Conservation (phyloP, 2,113 vertebrate species). For the Diadophis punctatus region DNA sequence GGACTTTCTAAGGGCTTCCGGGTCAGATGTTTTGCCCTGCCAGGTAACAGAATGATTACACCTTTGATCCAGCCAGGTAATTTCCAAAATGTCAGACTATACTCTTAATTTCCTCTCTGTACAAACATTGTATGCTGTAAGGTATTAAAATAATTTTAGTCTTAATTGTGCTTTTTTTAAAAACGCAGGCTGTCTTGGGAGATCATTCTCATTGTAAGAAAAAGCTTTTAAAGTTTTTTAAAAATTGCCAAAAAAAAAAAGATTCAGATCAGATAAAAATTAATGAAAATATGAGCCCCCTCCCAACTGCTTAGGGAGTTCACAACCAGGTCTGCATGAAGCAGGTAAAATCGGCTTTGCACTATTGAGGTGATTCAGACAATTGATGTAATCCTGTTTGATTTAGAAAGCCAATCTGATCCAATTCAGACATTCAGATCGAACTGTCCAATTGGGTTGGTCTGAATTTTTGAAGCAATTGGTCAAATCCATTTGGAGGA, state of each 20-base stretch:
- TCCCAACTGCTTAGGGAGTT: not conserved
- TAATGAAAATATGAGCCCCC: too few species aligned
- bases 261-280: too few species aligned
- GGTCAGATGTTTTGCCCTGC: not conserved
- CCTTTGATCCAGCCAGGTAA: not conserved
- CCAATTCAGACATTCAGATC: not conserved
- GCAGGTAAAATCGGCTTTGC: not conserved
- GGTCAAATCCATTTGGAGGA: not conserved
- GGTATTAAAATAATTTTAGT: not conserved
- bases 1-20: not conserved
- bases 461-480: not conserved
- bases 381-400: not conserved
- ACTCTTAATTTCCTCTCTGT: not conserved
- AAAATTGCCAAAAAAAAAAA: not conserved
- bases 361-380: not conserved
- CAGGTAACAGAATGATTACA: not conserved
- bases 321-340: not conserved
- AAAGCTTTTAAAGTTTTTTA: not conserved
- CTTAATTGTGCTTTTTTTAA: not conserved
- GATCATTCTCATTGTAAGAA: not conserved
- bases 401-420: not conserved
- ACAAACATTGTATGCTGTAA: not conserved
- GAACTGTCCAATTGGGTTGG: not conserved
- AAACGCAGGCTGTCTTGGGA: not conserved
- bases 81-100: not conserved